Evolutionary conservation across 1,140 invertebrate species (phyloP).

Genomic region (Drosophila mauritiana): DNA sequence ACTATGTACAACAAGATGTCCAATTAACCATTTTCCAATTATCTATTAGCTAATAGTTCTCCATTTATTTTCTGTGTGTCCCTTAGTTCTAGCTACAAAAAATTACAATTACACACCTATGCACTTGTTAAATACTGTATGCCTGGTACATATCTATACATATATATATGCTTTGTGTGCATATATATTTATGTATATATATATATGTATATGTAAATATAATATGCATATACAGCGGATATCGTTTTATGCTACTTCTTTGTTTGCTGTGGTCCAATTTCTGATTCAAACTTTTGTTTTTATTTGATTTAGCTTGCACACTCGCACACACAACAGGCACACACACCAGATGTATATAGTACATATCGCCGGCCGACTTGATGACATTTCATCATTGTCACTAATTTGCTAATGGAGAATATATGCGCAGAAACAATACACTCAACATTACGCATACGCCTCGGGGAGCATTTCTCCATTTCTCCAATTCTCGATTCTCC

Average conservation of each 20-base stretch:
- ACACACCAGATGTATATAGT: conserved; percentile 4
- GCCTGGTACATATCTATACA: neutral
- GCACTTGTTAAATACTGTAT: conserved; percentile 32
- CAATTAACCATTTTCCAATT: conserved; percentile 18
- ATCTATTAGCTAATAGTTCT: conserved; percentile 30
- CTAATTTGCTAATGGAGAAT: conserved; percentile 46
- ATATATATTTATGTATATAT: conserved; percentile 9
- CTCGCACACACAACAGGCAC: conserved; percentile 20
- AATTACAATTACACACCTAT: conserved; percentile 49
- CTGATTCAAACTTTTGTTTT: conserved; percentile 55
- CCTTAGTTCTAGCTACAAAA: conserved; percentile 54
- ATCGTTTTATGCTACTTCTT: conserved; percentile 24
- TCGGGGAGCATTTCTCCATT: conserved; percentile 14
- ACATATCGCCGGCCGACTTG: conserved; percentile 12
- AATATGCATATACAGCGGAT: conserved; percentile 18
- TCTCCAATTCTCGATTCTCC: neutral
- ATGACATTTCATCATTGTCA: conserved; percentile 35
- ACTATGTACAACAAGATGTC: conserved; percentile 39
- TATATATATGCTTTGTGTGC: neutral
- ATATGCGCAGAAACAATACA: conserved; percentile 25
- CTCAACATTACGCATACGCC: conserved; percentile 33
- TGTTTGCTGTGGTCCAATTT: conserved; percentile 70
- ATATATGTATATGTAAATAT: conserved; percentile 15
- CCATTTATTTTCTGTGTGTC: conserved; percentile 5
- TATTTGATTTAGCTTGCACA: conserved; percentile 56